These are phyloP conservation scores for Crotalus horridus DNA, from an alignment of 2,113 vertebrate species.

Conservation along the genomic window DNA sequence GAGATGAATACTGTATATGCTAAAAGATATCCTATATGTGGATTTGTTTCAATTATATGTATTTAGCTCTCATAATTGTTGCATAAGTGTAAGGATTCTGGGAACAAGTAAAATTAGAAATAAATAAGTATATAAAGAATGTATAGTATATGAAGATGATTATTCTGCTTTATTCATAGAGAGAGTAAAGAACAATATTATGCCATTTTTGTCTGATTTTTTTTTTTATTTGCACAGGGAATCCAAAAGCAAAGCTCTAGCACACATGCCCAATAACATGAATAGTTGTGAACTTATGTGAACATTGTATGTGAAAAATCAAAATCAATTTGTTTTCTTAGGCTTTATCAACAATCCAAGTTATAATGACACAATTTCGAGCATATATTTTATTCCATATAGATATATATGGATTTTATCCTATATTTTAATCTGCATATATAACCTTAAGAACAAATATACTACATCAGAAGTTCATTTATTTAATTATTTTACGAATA, in stretches of 20 bases:
- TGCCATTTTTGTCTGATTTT: conserved; percentile 48
- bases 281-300: conserved; percentile 57
- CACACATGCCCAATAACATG: conserved; percentile 31
- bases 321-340: conserved; percentile 28
- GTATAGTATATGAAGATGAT: background rate
- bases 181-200: conserved; percentile 41
- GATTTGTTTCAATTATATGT: conserved; percentile 6
- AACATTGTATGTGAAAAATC: conserved; percentile 50
- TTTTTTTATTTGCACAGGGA: conserved; percentile 32
- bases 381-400: background rate
- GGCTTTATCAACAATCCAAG: conserved; percentile 34
- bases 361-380: background rate
- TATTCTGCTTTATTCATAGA: conserved; percentile 36
- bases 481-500: background rate
- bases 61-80: conserved; percentile 1
- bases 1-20: background rate
- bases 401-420: background rate
- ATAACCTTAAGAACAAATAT: background rate
- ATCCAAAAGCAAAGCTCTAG: conserved; percentile 41
- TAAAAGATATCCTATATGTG: background rate
- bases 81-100: background rate
- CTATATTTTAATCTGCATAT: background rate
- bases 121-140: background rate
- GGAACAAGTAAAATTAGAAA: background rate
- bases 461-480: background rate